Percentiles rank a stretch among this genome's conserved stretches.
Conservation (phyloP, 1,140 invertebrate genomes). For the Choristoneura fumiferana region DNA sequence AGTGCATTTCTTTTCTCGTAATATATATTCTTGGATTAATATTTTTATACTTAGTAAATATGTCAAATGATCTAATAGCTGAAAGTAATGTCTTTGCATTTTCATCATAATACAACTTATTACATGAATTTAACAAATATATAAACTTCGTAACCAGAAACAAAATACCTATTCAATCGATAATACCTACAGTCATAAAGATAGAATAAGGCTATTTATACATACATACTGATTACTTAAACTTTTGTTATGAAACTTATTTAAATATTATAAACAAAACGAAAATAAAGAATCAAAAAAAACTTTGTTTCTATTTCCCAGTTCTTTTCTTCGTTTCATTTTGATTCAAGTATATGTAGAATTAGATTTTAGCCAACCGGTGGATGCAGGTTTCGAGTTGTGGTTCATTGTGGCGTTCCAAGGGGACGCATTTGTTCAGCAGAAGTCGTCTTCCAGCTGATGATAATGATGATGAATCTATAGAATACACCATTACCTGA, state of each 20-base stretch:
- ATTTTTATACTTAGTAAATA: slow-evolving; percentile 74
- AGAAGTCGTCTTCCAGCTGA: too few relatives aligned
- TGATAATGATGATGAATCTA: too few relatives aligned
- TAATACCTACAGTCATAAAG: slow-evolving; percentile 62
- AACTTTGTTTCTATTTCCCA: slow-evolving; percentile 4
- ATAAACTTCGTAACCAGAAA: slow-evolving; percentile 54
- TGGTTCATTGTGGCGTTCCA: too few relatives aligned
- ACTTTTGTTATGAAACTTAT: slow-evolving; percentile 76
- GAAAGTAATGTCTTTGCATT: slow-evolving; percentile 50
- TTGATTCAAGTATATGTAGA: too few relatives aligned
- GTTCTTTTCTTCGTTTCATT: neutral
- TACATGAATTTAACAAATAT: slow-evolving; percentile 55
- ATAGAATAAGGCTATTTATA: slow-evolving; percentile 76
- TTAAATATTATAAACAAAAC: slow-evolving; percentile 75
- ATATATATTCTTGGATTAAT: slow-evolving; percentile 70
- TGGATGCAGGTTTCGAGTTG: too few relatives aligned
- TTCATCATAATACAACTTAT: slow-evolving; percentile 49
- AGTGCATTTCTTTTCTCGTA: slow-evolving; percentile 43
- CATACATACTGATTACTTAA: slow-evolving; percentile 54
- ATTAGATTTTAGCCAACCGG: too few relatives aligned
- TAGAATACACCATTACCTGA: too few relatives aligned
- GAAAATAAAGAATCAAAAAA: slow-evolving; percentile 56
- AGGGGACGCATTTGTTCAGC: too few relatives aligned
- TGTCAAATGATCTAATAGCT: slow-evolving; percentile 37
- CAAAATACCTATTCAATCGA: slow-evolving; percentile 59